Evolutionary conservation across 2,113 vertebrate species (phyloP).

Genomic region (Procavia capensis): DNA sequence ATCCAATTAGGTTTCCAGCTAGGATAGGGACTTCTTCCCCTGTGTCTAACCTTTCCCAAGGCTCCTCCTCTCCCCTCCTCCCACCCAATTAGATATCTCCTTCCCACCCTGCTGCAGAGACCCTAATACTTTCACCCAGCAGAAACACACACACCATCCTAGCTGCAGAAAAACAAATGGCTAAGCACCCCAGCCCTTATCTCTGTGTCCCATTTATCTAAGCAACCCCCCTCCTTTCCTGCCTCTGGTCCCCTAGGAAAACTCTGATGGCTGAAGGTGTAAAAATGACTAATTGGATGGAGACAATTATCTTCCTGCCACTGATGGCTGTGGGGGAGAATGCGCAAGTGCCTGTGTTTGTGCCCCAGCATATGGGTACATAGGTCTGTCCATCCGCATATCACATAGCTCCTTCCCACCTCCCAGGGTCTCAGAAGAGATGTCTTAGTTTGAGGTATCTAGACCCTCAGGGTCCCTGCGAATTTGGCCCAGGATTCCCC

Average conservation of each 20-base stretch:
- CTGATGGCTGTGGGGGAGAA: not conserved
- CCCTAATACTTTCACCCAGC: not conserved
- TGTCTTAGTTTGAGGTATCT: not conserved
- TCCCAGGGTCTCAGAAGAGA: not conserved
- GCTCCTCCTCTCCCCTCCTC: not conserved
- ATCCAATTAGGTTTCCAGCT: not conserved
- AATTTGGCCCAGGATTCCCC: not conserved
- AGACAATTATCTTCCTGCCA: constrained; percentile 66
- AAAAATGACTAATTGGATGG: constrained; percentile 73
- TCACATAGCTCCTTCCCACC: fast-evolving
- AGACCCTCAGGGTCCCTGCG: not conserved
- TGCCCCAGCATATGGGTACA: not conserved
- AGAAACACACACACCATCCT: not conserved
- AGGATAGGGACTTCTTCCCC: fast-evolving
- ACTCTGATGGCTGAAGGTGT: constrained; percentile 46
- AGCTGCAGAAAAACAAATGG: constrained; percentile 48
- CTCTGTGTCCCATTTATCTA: constrained; percentile 68
- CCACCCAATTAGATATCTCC: not conserved
- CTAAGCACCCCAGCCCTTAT: constrained; percentile 18
- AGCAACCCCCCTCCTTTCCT: constrained; percentile 39
- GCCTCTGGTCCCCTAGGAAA: constrained; percentile 64
- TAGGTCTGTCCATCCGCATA: not conserved
- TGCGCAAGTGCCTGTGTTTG: not conserved
- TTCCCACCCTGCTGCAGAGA: not conserved
- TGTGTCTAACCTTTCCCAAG: not conserved